A percentile compares a stretch with the other conserved stretches of the same genome.
Conservation (phyloP, 2,888 invertebrate species). For the Sabellastarte sp. region DNA sequence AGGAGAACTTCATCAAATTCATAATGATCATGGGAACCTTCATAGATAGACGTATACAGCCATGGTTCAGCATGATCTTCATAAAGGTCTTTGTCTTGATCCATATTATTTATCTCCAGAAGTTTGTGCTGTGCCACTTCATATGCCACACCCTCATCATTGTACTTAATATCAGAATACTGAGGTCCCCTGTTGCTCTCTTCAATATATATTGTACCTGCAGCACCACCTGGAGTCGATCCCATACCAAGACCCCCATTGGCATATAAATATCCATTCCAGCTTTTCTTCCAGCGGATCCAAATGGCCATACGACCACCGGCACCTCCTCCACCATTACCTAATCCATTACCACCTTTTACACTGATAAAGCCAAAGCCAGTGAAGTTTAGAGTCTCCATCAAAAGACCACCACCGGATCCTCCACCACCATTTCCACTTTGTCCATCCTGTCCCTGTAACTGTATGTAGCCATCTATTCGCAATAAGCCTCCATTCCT, state of each 20-base stretch:
- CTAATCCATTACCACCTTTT: slow-evolving; percentile 35
- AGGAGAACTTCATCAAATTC: slow-evolving; percentile 41
- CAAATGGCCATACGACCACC: slow-evolving; percentile 16
- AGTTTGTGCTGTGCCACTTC: slow-evolving; percentile 31
- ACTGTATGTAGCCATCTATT: slow-evolving; percentile 38
- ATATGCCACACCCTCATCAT: slow-evolving; percentile 19
- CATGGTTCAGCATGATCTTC: slow-evolving; percentile 37
- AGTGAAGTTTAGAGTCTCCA: slow-evolving; percentile 39
- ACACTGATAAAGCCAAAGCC: slow-evolving; percentile 40
- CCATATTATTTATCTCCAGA: slow-evolving; percentile 37
- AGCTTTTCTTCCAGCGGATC: slow-evolving; percentile 23
- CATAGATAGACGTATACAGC: slow-evolving; percentile 38
- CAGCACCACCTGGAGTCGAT: slow-evolving; percentile 38
- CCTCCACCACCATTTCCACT: slow-evolving; percentile 39
- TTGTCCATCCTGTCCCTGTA: slow-evolving; percentile 32
- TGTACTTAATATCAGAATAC: slow-evolving; percentile 43
- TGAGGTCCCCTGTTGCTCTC: slow-evolving; percentile 43
- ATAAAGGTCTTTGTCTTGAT: slow-evolving; percentile 37
- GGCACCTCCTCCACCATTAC: slow-evolving; percentile 36
- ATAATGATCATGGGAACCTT: slow-evolving; percentile 30
- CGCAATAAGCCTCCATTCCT: slow-evolving; percentile 33
- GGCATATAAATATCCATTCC: slow-evolving; percentile 33
- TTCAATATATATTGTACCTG: slow-evolving; percentile 41
- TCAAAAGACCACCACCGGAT: slow-evolving; percentile 39
- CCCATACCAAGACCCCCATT: slow-evolving; percentile 35